Conservation (phyloP, 1,140 invertebrate species). For the Parapsyche elsis region DNA sequence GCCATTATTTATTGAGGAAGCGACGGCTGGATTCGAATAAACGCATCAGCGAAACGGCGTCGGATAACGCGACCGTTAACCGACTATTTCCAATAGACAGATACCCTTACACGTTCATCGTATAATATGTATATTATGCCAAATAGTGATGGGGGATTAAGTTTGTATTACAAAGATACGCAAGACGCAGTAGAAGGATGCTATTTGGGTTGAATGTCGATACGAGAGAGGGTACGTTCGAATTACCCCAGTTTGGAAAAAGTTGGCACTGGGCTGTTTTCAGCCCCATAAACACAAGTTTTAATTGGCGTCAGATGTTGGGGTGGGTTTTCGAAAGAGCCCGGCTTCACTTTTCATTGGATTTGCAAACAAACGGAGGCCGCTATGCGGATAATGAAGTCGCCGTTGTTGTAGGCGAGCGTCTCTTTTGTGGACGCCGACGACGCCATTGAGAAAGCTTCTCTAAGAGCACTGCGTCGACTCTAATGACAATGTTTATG, state of each 20-base stretch:
- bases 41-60: slow-evolving; percentile 47
- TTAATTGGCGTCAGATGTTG: slow-evolving; percentile 51
- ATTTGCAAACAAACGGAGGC: slow-evolving; percentile 48
- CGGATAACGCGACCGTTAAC: too few species aligned
- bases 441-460: slow-evolving; percentile 14
- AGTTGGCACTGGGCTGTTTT: too few species aligned
- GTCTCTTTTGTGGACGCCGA: slow-evolving; percentile 33
- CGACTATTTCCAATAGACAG: not conserved
- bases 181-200: too few species aligned
- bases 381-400: slow-evolving; percentile 52
- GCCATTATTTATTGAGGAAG: slow-evolving; percentile 54
- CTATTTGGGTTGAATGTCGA: too few species aligned
- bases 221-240: too few species aligned
- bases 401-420: slow-evolving; percentile 25
- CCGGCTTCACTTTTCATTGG: slow-evolving; percentile 50
- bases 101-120: not conserved
- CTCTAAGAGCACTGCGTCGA: not conserved
- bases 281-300: slow-evolving; percentile 21
- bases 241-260: too few species aligned
- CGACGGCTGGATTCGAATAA: slow-evolving; percentile 51
- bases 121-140: too few species aligned
- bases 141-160: too few species aligned
- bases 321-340: slow-evolving; percentile 26
- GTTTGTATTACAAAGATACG: too few species aligned
- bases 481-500: not conserved